Evolutionary conservation across 2,888 invertebrate species (phyloP).

Genomic region (Aleiodes leptofemur): DNA sequence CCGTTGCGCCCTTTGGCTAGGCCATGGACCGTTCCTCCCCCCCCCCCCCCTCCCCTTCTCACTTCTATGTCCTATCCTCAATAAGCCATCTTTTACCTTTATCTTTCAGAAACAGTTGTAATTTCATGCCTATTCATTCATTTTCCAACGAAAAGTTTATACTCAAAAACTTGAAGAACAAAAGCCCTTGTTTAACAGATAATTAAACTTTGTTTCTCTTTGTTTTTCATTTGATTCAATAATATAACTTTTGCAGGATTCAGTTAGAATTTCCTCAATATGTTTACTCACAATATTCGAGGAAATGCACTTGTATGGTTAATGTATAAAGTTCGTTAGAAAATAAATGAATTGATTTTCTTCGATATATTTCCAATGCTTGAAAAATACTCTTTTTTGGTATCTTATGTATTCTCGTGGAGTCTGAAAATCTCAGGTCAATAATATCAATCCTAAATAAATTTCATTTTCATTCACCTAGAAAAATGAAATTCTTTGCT

Average conservation of each 20-base stretch:
- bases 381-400: no score
- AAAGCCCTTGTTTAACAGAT: slow-evolving; percentile 20
- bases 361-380: no score
- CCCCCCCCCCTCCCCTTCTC: neutral
- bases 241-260: neutral
- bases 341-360: no score
- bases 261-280: slow-evolving; percentile 6
- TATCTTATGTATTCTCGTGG: no score
- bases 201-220: slow-evolving; percentile 22
- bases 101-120: slow-evolving; percentile 7
- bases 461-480: slow-evolving; percentile 18
- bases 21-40: neutral
- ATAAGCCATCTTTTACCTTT: slow-evolving; percentile 22
- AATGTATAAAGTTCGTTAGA: no score
- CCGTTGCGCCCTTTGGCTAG: slow-evolving; percentile 22
- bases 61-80: slow-evolving; percentile 12
- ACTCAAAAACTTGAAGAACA: slow-evolving; percentile 20
- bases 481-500: neutral
- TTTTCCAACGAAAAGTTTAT: slow-evolving; percentile 17
- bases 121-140: slow-evolving; percentile 29
- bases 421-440: slow-evolving; percentile 11
- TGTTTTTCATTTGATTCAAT: neutral
- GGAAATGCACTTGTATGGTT: no score
- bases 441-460: slow-evolving; percentile 28
- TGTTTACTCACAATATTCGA: neutral